These are phyloP conservation scores for Grallaria varia DNA, from an alignment of 2,113 vertebrate genomes.

Conservation along the genomic window DNA sequence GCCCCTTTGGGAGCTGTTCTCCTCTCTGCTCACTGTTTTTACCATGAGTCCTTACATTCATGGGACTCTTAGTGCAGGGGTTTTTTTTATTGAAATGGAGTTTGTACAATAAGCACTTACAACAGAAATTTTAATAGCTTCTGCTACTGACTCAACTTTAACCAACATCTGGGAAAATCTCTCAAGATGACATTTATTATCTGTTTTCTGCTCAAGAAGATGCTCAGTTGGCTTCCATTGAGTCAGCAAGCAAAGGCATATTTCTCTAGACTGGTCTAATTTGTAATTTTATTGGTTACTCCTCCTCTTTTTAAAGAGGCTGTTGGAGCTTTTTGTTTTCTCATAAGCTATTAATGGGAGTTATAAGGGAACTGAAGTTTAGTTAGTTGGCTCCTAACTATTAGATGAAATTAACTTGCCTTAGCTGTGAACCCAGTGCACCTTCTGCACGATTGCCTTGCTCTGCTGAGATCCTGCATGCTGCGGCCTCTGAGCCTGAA, in stretches of 20 bases:
- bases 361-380: not conserved
- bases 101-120: not conserved
- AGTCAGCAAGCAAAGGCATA: not conserved
- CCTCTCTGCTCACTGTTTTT: not conserved
- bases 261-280: not conserved
- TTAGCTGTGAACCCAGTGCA: not conserved
- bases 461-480: not conserved
- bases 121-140: not conserved
- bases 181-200: not conserved
- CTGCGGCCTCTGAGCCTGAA: not conserved
- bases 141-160: not conserved
- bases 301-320: not conserved
- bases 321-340: not conserved
- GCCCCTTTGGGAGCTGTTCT: not conserved
- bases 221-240: not conserved
- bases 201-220: not conserved
- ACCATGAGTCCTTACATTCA: not conserved
- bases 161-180: conserved; percentile 3
- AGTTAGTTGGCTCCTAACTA: not conserved
- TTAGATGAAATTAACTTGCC: not conserved
- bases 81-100: not conserved
- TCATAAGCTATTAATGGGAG: not conserved
- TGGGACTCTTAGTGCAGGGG: not conserved
- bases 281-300: not conserved
- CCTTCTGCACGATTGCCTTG: not conserved